Percentiles rank a stretch among this genome's conserved stretches.
Evolutionary conservation across 1,140 invertebrate genomes (phyloP).

Genomic region (Platyscapa corneri): DNA sequence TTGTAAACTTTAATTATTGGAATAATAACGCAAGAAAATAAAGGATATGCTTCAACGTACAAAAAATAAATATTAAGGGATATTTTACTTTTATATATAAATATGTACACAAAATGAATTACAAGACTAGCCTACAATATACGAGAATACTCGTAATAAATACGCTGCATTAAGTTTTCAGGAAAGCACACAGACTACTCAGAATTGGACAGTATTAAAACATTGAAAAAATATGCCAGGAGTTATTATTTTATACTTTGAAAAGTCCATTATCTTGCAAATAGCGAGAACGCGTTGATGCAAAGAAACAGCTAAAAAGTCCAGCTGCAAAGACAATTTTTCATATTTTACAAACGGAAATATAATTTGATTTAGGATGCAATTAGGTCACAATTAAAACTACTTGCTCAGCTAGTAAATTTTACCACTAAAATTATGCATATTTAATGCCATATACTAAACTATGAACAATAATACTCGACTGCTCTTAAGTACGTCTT

Average conservation of each 20-base stretch:
- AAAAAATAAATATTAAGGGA: constrained; percentile 27
- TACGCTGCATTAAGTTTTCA: constrained; percentile 15
- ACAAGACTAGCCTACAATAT: constrained; percentile 31
- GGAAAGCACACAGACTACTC: constrained; percentile 22
- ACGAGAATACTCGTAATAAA: constrained; percentile 43
- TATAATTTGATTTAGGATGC: neutral
- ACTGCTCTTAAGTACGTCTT: neutral
- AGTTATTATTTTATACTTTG: neutral
- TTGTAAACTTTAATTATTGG: neutral
- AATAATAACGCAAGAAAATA: constrained; percentile 18
- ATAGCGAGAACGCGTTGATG: neutral
- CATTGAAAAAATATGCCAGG: constrained; percentile 13
- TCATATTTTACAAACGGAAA: neutral
- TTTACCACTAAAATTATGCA: neutral
- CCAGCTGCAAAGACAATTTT: neutral
- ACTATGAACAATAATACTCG: neutral
- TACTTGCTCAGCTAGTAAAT: neutral
- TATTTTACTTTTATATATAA: constrained; percentile 17
- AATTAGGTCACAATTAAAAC: constrained; percentile 7
- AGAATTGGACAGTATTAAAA: constrained; percentile 30
- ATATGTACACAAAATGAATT: constrained; percentile 14
- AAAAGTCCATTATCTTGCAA: neutral
- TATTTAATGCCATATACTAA: neutral
- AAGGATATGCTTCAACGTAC: neutral
- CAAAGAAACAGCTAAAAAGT: neutral